These are phyloP conservation scores for Pristionchus maxplancki DNA, from an alignment of 2,888 invertebrate species.

Conservation along the genomic window DNA sequence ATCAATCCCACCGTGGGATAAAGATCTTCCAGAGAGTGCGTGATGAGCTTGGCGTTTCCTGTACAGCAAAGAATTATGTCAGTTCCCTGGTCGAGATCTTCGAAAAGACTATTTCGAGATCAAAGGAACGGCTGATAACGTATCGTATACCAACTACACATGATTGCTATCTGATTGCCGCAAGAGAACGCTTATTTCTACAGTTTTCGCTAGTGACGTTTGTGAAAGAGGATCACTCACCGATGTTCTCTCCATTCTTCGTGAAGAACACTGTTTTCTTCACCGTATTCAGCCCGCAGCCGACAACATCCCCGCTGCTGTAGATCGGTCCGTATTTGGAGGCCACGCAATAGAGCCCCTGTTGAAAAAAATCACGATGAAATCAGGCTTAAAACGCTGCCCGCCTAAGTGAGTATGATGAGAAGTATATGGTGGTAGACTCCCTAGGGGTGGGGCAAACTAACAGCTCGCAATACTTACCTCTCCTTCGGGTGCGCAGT, in stretches of 20 bases:
- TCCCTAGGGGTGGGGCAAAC: too few relatives aligned
- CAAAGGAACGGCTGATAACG: too few relatives aligned
- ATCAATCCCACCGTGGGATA: constrained; percentile 99
- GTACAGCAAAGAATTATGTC: constrained; percentile 52
- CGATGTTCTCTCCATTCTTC: constrained; percentile 95
- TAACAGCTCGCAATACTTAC: neutral
- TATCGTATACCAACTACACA: too few relatives aligned
- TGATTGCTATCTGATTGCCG: too few relatives aligned
- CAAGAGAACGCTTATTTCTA: too few relatives aligned
- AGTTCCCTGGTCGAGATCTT: too few relatives aligned
- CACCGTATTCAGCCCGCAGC: constrained; percentile 97
- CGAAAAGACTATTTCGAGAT: too few relatives aligned
- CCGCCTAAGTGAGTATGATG: too few relatives aligned
- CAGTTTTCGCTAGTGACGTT: too few relatives aligned
- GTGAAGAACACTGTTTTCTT: constrained; percentile 99
- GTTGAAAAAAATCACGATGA: neutral
- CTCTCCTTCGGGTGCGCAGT: too few relatives aligned
- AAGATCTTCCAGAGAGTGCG: constrained; percentile 90
- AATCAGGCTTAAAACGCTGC: neutral
- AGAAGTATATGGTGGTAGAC: too few relatives aligned
- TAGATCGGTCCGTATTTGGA: constrained; percentile 82
- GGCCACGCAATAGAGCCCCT: constrained; percentile 81
- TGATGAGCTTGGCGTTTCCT: constrained; percentile 94
- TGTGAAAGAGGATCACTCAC: constrained; percentile 62
- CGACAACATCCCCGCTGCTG: constrained; percentile 82